Percentiles rank a stretch among this genome's conserved stretches.
Evolutionary conservation across 2,113 vertebrate genomes (phyloP).

Genomic region (Pomatostomus ruficeps): DNA sequence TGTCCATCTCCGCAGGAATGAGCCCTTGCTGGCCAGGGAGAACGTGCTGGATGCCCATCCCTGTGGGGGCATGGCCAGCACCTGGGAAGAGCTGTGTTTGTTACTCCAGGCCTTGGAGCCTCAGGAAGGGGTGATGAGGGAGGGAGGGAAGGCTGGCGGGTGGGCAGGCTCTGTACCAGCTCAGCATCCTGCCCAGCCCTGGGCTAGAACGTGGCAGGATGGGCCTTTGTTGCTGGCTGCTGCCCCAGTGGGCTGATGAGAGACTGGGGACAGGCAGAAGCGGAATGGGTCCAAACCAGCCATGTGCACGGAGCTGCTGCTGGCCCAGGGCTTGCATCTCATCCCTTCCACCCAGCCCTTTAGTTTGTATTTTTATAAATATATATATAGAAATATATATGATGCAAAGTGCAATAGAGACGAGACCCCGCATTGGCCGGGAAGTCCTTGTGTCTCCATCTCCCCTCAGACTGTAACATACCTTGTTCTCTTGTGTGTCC

Average conservation of each 20-base stretch:
- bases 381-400: slow-evolving; percentile 51
- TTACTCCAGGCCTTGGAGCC: not conserved
- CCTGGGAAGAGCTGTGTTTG: not conserved
- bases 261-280: not conserved
- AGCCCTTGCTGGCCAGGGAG: not conserved
- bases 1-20: not conserved
- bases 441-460: slow-evolving; percentile 49
- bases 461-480: slow-evolving; percentile 21
- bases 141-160: not conserved
- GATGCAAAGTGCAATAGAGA: slow-evolving; percentile 69
- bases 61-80: accelerated
- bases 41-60: accelerated
- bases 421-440: not conserved
- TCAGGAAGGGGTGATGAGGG: not conserved
- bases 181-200: not conserved
- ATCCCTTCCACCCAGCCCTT: slow-evolving; percentile 8
- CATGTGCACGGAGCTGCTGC: not conserved
- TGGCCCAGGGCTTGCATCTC: slow-evolving; percentile 20
- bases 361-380: slow-evolving; percentile 67
- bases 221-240: not conserved
- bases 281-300: not conserved
- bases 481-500: slow-evolving; percentile 18
- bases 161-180: not conserved
- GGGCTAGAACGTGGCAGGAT: not conserved
- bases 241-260: not conserved